A percentile compares a stretch with the other conserved stretches of the same genome.
phyloP scores from a whole-genome alignment of 1,140 invertebrate genomes.

The Pomacea maculata region DNA sequence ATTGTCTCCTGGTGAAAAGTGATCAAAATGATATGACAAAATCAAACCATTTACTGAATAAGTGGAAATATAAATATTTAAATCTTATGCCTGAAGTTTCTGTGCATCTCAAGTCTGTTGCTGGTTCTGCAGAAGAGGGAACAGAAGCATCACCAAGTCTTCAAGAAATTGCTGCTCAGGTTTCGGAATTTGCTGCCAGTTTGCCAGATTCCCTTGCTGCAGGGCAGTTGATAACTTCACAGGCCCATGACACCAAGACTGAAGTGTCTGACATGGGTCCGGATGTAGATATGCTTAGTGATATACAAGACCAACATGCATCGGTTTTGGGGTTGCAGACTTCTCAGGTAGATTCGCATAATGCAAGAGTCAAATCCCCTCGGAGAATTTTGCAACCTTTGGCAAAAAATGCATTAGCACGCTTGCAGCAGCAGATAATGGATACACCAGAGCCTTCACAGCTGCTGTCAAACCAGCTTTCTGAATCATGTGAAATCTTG shows the following conservation, averaged over 20 bases:
- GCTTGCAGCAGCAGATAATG: no score
- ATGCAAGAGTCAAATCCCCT: not conserved
- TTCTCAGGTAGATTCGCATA: not conserved
- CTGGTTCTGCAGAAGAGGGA: not conserved
- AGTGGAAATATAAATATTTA: not conserved
- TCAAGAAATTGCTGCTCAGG: constrained; percentile 16
- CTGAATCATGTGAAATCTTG: no score
- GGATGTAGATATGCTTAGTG: not conserved
- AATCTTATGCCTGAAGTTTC: not conserved
- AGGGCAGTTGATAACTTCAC: constrained; percentile 5
- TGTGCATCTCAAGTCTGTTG: not conserved
- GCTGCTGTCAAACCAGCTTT: no score
- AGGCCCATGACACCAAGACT: not conserved
- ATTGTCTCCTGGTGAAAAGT: not conserved
- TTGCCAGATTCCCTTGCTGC: constrained; percentile 11
- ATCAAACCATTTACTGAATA: not conserved
- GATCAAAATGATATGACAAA: not conserved
- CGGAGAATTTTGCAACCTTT: not conserved
- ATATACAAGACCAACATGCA: not conserved
- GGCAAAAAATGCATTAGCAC: not conserved
- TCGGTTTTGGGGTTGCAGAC: not conserved
- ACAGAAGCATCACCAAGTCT: constrained; percentile 3
- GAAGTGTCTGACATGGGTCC: not conserved
- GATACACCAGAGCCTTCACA: no score
- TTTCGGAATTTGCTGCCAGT: constrained; percentile 14